phyloP scores from a whole-genome alignment of 2,888 invertebrate species.

The Plusia festucae region DNA sequence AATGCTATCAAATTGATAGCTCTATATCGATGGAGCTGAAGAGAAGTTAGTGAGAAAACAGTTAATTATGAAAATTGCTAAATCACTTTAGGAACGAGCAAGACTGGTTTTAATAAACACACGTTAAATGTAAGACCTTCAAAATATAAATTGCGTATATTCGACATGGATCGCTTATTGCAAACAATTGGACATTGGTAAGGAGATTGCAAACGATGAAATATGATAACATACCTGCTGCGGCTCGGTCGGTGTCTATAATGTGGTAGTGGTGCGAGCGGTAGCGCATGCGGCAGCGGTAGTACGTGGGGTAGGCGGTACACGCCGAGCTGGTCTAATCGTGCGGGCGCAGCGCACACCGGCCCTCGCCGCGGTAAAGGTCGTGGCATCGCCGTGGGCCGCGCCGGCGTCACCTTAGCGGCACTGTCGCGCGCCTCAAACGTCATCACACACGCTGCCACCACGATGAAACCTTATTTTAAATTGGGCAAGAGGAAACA shows the following conservation, averaged over 20 bases:
- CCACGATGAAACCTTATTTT: constrained; percentile 95
- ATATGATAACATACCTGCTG: constrained; percentile 72
- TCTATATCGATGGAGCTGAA: background rate
- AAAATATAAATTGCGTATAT: background rate
- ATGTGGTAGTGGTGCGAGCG: constrained; percentile 73
- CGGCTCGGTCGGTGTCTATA: constrained; percentile 78
- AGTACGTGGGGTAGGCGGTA: constrained; percentile 90
- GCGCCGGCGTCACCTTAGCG: constrained; percentile 95
- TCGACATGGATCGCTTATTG: background rate
- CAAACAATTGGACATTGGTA: constrained; percentile 7
- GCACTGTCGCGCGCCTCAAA: constrained; percentile 98
- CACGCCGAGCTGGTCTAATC: constrained; percentile 92
- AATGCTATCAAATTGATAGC: background rate
- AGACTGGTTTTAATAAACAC: constrained; percentile 20
- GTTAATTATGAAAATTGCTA: background rate
- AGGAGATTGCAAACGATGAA: constrained; percentile 16
- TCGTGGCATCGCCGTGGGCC: constrained; percentile 86
- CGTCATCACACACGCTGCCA: constrained; percentile 99
- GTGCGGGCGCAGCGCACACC: constrained; percentile 83
- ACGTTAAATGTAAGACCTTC: constrained; percentile 1
- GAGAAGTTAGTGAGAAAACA: background rate
- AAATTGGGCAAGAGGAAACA: background rate
- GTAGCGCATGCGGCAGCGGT: constrained; percentile 81
- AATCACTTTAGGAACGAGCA: background rate
- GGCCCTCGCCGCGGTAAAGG: constrained; percentile 85